Percentiles rank a stretch among this genome's conserved stretches.
These are phyloP conservation scores for Cistogaster globosa DNA, from an alignment of 2,888 invertebrate genomes.

Conservation along the genomic window DNA sequence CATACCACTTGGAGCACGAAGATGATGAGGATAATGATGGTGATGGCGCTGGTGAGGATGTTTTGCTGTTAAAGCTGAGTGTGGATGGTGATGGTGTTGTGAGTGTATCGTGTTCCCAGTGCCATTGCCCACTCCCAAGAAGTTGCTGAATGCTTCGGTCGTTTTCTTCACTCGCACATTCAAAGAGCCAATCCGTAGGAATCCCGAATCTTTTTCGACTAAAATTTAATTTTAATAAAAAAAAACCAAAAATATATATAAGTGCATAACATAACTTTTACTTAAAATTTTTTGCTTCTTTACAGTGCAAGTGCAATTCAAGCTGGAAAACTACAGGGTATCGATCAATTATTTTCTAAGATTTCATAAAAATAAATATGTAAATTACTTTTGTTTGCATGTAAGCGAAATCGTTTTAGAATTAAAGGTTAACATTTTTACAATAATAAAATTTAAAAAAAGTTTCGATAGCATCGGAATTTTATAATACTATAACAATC, in stretches of 20 bases:
- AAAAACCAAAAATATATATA: not conserved
- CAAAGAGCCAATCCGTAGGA: slow-evolving; percentile 95
- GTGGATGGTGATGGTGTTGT: slow-evolving; percentile 66
- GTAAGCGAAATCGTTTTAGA: no score
- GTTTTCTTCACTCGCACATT: slow-evolving; percentile 96
- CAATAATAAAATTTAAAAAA: no score
- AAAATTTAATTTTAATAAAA: slow-evolving; percentile 73
- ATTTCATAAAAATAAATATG: no score
- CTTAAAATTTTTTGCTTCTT: not conserved
- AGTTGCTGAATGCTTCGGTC: slow-evolving; percentile 95
- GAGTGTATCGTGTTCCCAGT: slow-evolving; percentile 82
- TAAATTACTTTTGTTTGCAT: no score
- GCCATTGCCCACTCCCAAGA: slow-evolving; percentile 90
- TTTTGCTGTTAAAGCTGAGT: slow-evolving; percentile 75
- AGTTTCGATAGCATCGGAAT: no score
- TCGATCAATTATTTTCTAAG: no score
- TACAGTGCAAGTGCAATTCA: not conserved
- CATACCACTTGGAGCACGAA: slow-evolving; percentile 79
- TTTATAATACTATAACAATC: no score
- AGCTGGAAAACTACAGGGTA: not conserved
- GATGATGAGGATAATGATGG: slow-evolving; percentile 80
- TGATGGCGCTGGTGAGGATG: slow-evolving; percentile 83
- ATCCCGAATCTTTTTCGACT: slow-evolving; percentile 93
- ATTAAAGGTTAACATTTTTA: no score
- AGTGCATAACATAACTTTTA: not conserved